A percentile compares a stretch with the other conserved stretches of the same genome.
Evolutionary conservation across 2,113 vertebrate species (phyloP).

Genomic region (Aphyosemion australe): DNA sequence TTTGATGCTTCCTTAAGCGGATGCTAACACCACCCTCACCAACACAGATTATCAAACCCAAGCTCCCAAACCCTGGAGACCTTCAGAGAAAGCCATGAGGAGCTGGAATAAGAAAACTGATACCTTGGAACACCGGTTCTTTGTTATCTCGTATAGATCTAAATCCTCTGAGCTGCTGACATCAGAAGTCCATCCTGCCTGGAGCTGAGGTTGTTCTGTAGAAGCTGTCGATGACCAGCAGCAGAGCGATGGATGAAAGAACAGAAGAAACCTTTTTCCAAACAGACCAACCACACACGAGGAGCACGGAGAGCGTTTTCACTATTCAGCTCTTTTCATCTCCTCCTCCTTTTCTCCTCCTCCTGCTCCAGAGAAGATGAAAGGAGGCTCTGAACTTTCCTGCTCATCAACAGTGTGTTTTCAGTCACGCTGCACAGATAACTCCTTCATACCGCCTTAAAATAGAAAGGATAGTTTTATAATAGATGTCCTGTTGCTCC

Average conservation of each 20-base stretch:
- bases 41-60: too few species aligned
- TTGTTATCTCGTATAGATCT: too few species aligned
- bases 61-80: too few species aligned
- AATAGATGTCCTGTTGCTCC: too few species aligned
- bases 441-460: constrained; percentile 18
- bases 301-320: constrained; percentile 35
- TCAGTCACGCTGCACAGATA: not conserved
- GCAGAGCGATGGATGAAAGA: not conserved
- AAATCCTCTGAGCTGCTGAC: too few species aligned
- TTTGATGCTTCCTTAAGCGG: too few species aligned
- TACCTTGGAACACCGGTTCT: too few species aligned
- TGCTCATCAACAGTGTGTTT: constrained; percentile 1
- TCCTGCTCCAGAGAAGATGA: constrained; percentile 50
- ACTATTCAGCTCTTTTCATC: constrained; percentile 46
- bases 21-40: too few species aligned
- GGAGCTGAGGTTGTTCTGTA: not conserved
- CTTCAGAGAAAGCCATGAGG: too few species aligned
- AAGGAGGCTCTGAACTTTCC: constrained; percentile 27
- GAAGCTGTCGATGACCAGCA: not conserved
- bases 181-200: too few species aligned
- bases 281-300: constrained; percentile 14
- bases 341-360: constrained; percentile 40
- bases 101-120: too few species aligned
- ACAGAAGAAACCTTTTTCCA: constrained; percentile 2
- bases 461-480: not conserved